Evolutionary conservation across 64 coral and sea anemone genomes (phyloP).

Genomic region (Cladopsammia gracilis): DNA sequence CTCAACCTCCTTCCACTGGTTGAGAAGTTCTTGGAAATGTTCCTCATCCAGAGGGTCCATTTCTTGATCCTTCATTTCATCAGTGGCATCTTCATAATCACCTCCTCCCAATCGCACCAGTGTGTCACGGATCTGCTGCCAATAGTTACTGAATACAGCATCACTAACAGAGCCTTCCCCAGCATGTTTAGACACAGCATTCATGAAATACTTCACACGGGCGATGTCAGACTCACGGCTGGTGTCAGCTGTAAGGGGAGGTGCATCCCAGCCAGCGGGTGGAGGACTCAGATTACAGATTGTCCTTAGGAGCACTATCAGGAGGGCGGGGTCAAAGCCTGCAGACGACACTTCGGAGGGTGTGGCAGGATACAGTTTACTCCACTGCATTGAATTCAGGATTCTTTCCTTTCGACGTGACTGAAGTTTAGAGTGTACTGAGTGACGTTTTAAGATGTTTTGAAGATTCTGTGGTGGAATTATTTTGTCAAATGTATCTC

Average conservation of each 20-base stretch:
- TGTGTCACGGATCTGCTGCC: too few species aligned
- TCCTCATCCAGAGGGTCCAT: too few species aligned
- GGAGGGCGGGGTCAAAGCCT: slow-evolving; percentile 50
- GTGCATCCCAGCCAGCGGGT: slow-evolving; percentile 41
- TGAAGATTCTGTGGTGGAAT: slow-evolving; percentile 47
- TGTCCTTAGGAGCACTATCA: slow-evolving; percentile 46
- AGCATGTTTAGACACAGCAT: too few species aligned
- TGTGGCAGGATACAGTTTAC: slow-evolving; percentile 49
- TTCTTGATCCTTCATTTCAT: too few species aligned
- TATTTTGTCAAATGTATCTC: slow-evolving; percentile 48
- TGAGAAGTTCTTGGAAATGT: too few species aligned
- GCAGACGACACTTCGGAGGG: slow-evolving; percentile 42
- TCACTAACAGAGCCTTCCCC: too few species aligned
- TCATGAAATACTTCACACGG: too few species aligned
- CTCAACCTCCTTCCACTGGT: too few species aligned
- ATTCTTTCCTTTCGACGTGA: slow-evolving; percentile 16
- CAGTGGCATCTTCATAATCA: too few species aligned
- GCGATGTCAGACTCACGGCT: too few species aligned
- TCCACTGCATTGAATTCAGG: slow-evolving; percentile 54
- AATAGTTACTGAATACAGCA: too few species aligned
- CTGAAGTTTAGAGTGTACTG: background rate
- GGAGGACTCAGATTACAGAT: slow-evolving; percentile 48
- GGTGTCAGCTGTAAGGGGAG: background rate
- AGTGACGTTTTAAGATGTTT: background rate
- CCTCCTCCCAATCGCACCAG: too few species aligned